These are phyloP conservation scores for Halyomorpha halys DNA, from an alignment of 1,140 invertebrate species.

Conservation along the genomic window DNA sequence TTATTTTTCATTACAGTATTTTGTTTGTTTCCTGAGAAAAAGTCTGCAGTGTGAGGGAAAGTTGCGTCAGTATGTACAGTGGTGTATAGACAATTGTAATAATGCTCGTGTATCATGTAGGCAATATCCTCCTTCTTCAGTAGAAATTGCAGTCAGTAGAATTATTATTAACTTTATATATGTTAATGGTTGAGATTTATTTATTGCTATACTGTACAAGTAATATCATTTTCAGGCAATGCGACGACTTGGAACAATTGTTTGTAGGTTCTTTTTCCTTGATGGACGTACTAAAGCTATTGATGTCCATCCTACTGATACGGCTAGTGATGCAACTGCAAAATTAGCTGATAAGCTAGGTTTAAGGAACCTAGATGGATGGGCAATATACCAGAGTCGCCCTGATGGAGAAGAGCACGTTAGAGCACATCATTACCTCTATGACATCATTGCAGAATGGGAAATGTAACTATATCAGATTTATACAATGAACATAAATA, in stretches of 20 bases:
- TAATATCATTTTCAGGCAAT: slow-evolving; percentile 53
- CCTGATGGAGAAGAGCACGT: slow-evolving; percentile 83
- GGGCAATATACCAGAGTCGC: slow-evolving; percentile 83
- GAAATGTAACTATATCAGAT: slow-evolving; percentile 55
- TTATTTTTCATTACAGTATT: slow-evolving; percentile 44
- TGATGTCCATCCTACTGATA: slow-evolving; percentile 88
- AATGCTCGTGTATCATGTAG: slow-evolving; percentile 71
- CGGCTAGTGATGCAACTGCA: slow-evolving; percentile 76
- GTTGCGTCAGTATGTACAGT: slow-evolving; percentile 77
- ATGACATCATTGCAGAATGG: slow-evolving; percentile 90
- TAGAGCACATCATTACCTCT: slow-evolving; percentile 83
- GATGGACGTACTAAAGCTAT: slow-evolving; percentile 92
- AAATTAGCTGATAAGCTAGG: slow-evolving; percentile 83
- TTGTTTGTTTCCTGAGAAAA: slow-evolving; percentile 66
- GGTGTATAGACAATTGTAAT: slow-evolving; percentile 87
- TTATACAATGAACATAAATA: no score
- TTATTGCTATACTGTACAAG: neutral
- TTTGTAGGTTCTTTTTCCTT: slow-evolving; percentile 89
- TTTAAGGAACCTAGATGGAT: slow-evolving; percentile 73
- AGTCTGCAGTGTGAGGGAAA: slow-evolving; percentile 58
- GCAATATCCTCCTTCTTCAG: slow-evolving; percentile 76
- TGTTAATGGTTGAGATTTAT: neutral
- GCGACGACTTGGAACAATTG: slow-evolving; percentile 79
- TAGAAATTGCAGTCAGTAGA: slow-evolving; percentile 75
- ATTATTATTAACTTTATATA: slow-evolving; percentile 11